phyloP scores from a whole-genome alignment of 2,113 vertebrate genomes.

The Taurulus bubalis region DNA sequence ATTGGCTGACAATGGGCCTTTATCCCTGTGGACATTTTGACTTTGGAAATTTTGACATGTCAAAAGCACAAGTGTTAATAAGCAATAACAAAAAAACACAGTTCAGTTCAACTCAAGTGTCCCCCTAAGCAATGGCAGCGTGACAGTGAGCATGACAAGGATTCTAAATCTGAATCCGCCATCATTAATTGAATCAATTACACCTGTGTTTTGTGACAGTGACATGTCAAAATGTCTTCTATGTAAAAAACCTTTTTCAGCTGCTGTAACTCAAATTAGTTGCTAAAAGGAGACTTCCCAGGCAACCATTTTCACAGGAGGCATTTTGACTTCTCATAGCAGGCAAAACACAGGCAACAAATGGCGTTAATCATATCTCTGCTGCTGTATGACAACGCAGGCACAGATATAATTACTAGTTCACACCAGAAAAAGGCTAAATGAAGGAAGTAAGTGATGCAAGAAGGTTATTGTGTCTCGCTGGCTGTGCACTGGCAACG shows the following conservation, averaged over 20 bases:
- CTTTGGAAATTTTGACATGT: neutral
- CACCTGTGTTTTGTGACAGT: neutral
- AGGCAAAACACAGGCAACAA: neutral
- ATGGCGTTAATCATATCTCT: neutral
- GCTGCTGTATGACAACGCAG: neutral
- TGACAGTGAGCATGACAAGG: neutral
- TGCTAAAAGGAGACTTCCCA: neutral
- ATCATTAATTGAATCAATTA: neutral
- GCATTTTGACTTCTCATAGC: slow-evolving; percentile 5
- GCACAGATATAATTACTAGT: neutral
- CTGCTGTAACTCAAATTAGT: neutral
- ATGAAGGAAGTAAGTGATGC: neutral
- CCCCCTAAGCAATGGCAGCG: neutral
- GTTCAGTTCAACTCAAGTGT: neutral
- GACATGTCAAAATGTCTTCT: slow-evolving; percentile 11
- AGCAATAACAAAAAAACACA: neutral
- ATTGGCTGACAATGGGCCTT: neutral
- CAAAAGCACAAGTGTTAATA: neutral
- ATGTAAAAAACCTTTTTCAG: neutral
- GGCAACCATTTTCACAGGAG: neutral
- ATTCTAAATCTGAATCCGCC: neutral
- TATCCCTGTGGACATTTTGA: neutral
- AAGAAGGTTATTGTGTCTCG: neutral
- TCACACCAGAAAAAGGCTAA: neutral
- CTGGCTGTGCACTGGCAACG: neutral